Evolutionary conservation across 53 echinoderm and acorn worm species (phyloP).

Genomic region (Pentamera pediparva): DNA sequence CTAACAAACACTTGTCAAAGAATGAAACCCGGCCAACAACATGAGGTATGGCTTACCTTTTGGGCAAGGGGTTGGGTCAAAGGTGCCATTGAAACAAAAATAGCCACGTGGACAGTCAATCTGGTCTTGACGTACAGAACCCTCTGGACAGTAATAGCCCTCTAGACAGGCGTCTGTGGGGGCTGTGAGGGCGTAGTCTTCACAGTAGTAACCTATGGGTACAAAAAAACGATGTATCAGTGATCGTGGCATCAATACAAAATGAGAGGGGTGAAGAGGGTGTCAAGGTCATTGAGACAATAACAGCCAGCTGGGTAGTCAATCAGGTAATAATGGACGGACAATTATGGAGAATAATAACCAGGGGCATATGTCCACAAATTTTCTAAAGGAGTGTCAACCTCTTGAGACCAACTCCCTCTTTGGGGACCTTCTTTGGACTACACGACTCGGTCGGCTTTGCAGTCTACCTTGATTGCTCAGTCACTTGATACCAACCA

Average conservation of each 20-base stretch:
- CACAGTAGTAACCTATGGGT: slow-evolving; percentile 68
- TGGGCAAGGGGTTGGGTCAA: slow-evolving; percentile 93
- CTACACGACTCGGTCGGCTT: too few species aligned
- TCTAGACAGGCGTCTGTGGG: slow-evolving; percentile 63
- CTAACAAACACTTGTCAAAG: too few species aligned
- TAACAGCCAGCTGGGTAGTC: slow-evolving; percentile 80
- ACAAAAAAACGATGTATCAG: neutral
- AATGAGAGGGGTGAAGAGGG: slow-evolving; percentile 46
- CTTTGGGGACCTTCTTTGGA: too few species aligned
- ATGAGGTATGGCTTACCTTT: too few species aligned
- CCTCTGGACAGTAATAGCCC: slow-evolving; percentile 88
- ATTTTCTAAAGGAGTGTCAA: neutral
- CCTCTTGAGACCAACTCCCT: neutral
- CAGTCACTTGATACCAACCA: too few species aligned
- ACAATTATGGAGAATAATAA: too few species aligned
- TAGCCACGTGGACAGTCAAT: slow-evolving; percentile 75
- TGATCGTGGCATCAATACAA: neutral
- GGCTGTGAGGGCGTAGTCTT: slow-evolving; percentile 51
- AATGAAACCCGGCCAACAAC: too few species aligned
- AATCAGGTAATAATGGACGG: slow-evolving; percentile 52
- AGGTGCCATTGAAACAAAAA: slow-evolving; percentile 91
- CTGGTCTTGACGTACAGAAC: slow-evolving; percentile 65
- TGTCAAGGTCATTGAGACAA: slow-evolving; percentile 92
- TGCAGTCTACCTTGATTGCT: too few species aligned
- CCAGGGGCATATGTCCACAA: too few species aligned